Base-by-base conservation (phyloP, 2,113 vertebrate genomes). In the Oxyura jamaicensis region DNA sequence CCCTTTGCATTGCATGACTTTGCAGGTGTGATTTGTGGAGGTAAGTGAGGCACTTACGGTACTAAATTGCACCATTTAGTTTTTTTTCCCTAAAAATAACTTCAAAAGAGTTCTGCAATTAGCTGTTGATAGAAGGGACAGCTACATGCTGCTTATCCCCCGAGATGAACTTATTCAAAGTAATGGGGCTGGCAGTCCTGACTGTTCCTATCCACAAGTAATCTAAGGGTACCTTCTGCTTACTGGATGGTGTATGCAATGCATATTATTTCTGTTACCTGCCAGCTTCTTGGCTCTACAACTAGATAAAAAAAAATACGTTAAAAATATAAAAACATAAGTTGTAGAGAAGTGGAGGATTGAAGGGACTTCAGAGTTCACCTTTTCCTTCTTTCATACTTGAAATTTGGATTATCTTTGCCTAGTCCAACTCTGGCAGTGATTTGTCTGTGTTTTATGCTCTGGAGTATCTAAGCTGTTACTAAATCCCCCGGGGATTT, bases 71-170 rank as follows among this genome's bases (percentile, higher is more conserved):
- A 55, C 33, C 48, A 42, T 6, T 52, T 80, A 29, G 19, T 46
- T 93, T 95, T 83, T 83, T 50, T 72, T 73, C 58, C 60, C 60
- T 91, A 66, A 94, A 66, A 86, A 48, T 68, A 79, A 36, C 86
- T 87, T 52, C 12, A 73, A 3, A 31, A 50, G 33, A 28, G 15
- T 62, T 73, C 20, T 85, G 95, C 19, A 10, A 26, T 76, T 76
- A 72, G 26, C 55, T 55, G 6, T 55, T 93, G 42, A 65, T 58
- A 14, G 71, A 85, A 65, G 35, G 39, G 29, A 42, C 62, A 59
- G 26, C 29, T 67, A 15, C 1, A 0, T 52, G 23, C 71, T 91
- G 16, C 26, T 81, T 87, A 71, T 69, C 3, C 3, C 35, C 21
- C 85, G 78, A 60, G 42, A 21, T 17, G 63, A 42, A 76, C 13